Evolutionary conservation across 2,797 vertebrate genomes (phyloP).

Genomic region (Microctenopoma lineatum): DNA sequence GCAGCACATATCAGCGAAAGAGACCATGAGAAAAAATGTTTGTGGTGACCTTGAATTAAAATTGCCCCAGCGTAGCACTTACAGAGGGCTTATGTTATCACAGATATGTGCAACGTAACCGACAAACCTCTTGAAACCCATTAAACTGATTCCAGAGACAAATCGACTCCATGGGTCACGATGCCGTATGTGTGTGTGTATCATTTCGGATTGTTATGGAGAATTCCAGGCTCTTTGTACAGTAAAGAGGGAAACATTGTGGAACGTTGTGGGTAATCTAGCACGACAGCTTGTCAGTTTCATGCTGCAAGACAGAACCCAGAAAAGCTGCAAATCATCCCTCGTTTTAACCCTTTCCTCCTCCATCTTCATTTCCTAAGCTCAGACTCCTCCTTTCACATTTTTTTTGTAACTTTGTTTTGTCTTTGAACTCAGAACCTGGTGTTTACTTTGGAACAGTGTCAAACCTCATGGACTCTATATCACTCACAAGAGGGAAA

Average conservation of each 20-base stretch:
- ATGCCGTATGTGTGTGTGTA: conserved; percentile 27
- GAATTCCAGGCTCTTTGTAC: conserved; percentile 55
- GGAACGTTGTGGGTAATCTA: conserved; percentile 71
- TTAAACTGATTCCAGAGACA: conserved; percentile 59
- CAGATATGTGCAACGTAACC: conserved; percentile 48
- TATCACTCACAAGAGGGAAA: conserved; percentile 58
- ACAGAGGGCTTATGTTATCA: conserved; percentile 46
- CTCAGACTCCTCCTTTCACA: conserved; percentile 6
- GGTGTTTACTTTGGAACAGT: conserved; percentile 73
- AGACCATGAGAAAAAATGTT: conserved; percentile 1
- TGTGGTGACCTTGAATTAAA: conserved; percentile 49
- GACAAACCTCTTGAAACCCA: conserved; percentile 50
- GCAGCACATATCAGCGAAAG: conserved; percentile 2
- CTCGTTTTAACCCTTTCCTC: conserved; percentile 48
- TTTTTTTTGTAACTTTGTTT: conserved; percentile 54
- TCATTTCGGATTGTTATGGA: conserved; percentile 53
- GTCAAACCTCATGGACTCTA: conserved; percentile 61
- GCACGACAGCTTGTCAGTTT: conserved; percentile 79
- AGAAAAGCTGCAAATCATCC: conserved; percentile 76
- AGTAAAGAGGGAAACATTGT: conserved; percentile 72
- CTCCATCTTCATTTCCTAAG: conserved; percentile 36
- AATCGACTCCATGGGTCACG: conserved; percentile 55
- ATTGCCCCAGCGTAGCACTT: conserved; percentile 33
- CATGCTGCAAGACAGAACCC: conserved; percentile 73
- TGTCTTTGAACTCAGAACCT: conserved; percentile 65